Base-by-base conservation (phyloP, 35 echinoderm and acorn worm species). In the Stichopus chloronotus region DNA sequence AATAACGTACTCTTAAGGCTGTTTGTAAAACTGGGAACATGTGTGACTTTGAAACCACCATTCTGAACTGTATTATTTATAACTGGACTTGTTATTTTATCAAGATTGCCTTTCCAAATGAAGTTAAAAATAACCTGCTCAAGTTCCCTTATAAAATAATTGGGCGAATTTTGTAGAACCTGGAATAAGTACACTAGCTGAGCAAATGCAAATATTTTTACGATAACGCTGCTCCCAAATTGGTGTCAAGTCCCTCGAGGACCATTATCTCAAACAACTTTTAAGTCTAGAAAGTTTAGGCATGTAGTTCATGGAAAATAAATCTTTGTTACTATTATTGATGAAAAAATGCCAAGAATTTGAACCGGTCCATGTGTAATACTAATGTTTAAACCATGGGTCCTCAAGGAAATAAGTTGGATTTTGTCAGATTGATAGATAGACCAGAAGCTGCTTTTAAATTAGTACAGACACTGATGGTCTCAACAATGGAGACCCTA, bases 261-360 rank as follows among this genome's bases (percentile, higher is more conserved):
- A 77, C 72, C 72, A 76, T 6, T 5, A 76, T 6, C 14, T 77
- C 17, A 8, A 8, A 17, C 72, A 77, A 77, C 19, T 77, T 77
- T 77, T 43, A 43, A 43, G 30, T 43, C 30, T 43, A 43, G 30
- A 43, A 43, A 43, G 30, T 43, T 43, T 43, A 25, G 16, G 8
- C 72, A 77, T 77, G 72, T 77, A 77, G 72, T 77, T 77, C 72
- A 77, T 7, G 17, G 72, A 77, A 77, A 77, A 77, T n/a, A 71
- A 71, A 77, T 9, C 72, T 77, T 77, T 77, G 72, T 25, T 77
- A n/a, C n/a, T n/a, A 77, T 77, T 0, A 77, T 25, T 77, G 25
- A 25, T 77, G 25, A 77, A 77, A 17, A 77, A 17, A 8, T 77
- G 25, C 72, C 72, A 77, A 43, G 30, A 43, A 43, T 43, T 43